Conservation (phyloP, 2,113 vertebrate genomes). For the Pantherophis guttatus region DNA sequence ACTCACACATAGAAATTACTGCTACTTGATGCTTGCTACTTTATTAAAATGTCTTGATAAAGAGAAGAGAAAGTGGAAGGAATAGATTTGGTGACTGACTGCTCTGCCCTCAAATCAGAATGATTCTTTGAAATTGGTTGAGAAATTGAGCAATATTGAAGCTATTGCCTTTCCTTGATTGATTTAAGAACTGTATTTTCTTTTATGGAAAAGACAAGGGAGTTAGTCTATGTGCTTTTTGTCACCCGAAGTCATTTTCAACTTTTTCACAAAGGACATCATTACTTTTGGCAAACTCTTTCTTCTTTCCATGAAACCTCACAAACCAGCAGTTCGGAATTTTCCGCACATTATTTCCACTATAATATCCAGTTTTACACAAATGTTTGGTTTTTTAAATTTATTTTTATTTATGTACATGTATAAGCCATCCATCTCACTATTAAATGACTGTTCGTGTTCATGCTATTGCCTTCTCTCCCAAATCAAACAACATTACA, state of each 20-base stretch:
- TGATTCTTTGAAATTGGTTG: neutral
- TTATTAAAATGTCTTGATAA: neutral
- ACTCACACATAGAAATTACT: neutral
- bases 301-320: neutral
- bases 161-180: neutral
- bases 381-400: neutral
- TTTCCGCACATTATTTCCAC: neutral
- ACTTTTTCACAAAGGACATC: neutral
- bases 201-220: neutral
- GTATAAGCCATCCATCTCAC: neutral
- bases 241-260: neutral
- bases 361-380: neutral
- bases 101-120: neutral
- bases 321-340: neutral
- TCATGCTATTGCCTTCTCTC: neutral
- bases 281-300: neutral
- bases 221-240: neutral
- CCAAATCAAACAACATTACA: neutral
- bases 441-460: neutral
- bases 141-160: neutral
- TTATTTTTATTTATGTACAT: neutral
- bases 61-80: neutral
- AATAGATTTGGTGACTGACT: neutral
- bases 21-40: neutral
- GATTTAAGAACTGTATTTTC: neutral